These are phyloP conservation scores for Hucho hucho DNA, from an alignment of 2,113 vertebrate species.

Conservation along the genomic window DNA sequence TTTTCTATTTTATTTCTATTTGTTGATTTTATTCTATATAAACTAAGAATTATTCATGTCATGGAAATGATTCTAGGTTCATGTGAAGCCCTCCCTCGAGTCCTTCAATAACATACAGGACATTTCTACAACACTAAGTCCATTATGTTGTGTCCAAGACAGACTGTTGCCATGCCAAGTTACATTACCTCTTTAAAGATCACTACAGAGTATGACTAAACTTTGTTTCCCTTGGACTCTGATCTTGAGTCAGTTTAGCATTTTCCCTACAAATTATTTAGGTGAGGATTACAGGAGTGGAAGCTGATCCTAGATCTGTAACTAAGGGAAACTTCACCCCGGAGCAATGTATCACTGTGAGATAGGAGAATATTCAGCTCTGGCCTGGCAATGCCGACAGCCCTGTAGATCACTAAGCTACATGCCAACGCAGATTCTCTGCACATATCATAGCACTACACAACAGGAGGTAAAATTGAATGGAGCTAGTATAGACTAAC, in stretches of 20 bases:
- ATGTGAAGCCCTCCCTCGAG: slow-evolving; percentile 54
- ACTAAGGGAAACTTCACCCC: too few species aligned
- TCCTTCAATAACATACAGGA: slow-evolving; percentile 43
- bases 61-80: slow-evolving; percentile 37
- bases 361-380: background rate
- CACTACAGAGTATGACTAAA: background rate
- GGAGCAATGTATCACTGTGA: slow-evolving; percentile 13
- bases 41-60: slow-evolving; percentile 27
- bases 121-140: slow-evolving; percentile 19
- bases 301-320: background rate
- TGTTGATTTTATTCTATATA: slow-evolving; percentile 1
- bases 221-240: background rate
- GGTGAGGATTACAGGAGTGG: slow-evolving; percentile 16
- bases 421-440: slow-evolving; percentile 7
- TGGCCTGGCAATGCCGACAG: background rate
- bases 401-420: background rate
- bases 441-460: slow-evolving; percentile 1
- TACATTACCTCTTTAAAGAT: background rate
- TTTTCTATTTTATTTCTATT: slow-evolving; percentile 21
- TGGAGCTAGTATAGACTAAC: too few species aligned
- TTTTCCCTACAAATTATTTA: background rate
- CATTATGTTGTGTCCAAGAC: slow-evolving; percentile 12
- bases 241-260: too few species aligned
- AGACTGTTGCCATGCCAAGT: background rate
- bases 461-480: background rate